These are phyloP conservation scores for Atta colombica DNA, from an alignment of 1,140 invertebrate species.

Conservation along the genomic window DNA sequence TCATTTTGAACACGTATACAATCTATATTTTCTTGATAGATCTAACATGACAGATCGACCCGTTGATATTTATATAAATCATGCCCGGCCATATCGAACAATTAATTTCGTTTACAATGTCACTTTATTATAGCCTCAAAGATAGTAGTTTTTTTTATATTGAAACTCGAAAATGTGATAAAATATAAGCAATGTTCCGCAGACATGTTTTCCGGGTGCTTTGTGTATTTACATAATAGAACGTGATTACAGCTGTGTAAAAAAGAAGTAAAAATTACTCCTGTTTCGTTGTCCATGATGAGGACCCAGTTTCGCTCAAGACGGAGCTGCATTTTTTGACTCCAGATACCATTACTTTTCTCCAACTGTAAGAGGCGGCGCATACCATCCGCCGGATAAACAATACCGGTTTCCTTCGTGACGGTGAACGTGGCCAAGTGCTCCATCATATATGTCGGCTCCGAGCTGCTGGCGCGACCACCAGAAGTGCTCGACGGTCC, in stretches of 20 bases:
- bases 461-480: constrained; percentile 87
- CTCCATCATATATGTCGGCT: constrained; percentile 95
- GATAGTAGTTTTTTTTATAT: background rate
- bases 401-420: constrained; percentile 94
- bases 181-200: background rate
- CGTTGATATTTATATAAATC: background rate
- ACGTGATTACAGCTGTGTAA: constrained; percentile 13
- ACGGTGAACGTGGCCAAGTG: constrained; percentile 99
- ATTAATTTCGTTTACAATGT: constrained; percentile 24
- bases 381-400: constrained; percentile 98
- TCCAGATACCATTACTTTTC: constrained; percentile 99
- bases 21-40: constrained; percentile 48
- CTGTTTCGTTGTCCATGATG: constrained; percentile 98
- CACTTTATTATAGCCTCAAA: background rate
- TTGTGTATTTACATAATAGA: background rate
- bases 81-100: background rate
- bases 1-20: constrained; percentile 48
- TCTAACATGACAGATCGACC: background rate
- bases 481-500: constrained; percentile 80
- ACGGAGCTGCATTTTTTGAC: constrained; percentile 98
- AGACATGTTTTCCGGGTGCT: background rate
- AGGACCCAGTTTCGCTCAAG: constrained; percentile 96
- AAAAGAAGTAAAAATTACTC: constrained; percentile 88
- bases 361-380: constrained; percentile 97
- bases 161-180: background rate